Percentiles rank a stretch among this genome's conserved stretches.
Evolutionary conservation across 2,888 invertebrate species (phyloP).

Genomic region (Dinocampus coccinellae): DNA sequence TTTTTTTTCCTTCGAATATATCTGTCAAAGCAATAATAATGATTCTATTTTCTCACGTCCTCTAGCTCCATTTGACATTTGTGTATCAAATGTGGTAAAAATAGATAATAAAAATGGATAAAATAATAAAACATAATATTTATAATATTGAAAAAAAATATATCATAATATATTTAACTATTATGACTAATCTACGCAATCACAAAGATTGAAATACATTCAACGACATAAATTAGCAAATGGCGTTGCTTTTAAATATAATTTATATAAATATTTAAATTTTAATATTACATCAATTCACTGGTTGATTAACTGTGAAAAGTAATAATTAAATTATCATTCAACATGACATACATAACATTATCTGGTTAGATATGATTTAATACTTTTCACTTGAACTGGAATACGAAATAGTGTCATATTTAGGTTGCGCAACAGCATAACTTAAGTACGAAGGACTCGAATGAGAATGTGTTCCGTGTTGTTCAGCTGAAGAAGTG

Average conservation of each 20-base stretch:
- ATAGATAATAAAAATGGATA: not conserved
- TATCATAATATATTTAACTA: not conserved
- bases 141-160: not conserved
- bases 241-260: not conserved
- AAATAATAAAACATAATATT: not conserved
- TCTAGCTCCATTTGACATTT: not conserved
- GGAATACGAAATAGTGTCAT: conserved; percentile 67
- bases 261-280: not conserved
- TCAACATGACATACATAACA: not conserved
- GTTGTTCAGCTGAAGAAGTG: conserved; percentile 48
- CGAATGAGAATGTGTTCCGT: conserved; percentile 56
- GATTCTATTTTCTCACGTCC: not conserved
- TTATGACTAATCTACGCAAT: conserved; percentile 50
- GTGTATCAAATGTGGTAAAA: not conserved
- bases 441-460: conserved; percentile 57
- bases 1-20: not conserved
- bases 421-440: conserved; percentile 52
- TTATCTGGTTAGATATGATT: conserved; percentile 29
- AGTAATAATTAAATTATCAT: not conserved
- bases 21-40: not conserved
- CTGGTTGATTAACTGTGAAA: not conserved
- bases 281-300: not conserved
- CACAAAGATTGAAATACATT: not conserved
- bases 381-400: conserved; percentile 58
- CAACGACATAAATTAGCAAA: conserved; percentile 8